Evolutionary conservation across 2,888 invertebrate genomes (phyloP).

Genomic region (Parnassius glacialis): DNA sequence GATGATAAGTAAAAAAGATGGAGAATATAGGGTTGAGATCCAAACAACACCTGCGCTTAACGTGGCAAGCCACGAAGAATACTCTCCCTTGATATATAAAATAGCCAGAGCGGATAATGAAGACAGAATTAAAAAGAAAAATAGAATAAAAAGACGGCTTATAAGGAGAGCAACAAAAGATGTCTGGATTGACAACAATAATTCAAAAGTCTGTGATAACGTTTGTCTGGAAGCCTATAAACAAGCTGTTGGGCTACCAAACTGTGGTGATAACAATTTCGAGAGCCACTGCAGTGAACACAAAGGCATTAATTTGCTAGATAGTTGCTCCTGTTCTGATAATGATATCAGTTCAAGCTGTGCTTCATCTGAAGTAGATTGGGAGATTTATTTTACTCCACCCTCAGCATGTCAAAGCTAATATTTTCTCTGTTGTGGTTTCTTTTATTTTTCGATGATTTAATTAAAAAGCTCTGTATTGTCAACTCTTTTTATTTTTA

Average conservation of each 20-base stretch:
- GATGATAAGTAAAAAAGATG: slow-evolving; percentile 54
- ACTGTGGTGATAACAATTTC: slow-evolving; percentile 40
- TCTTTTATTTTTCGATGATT: neutral
- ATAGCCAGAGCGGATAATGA: slow-evolving; percentile 52
- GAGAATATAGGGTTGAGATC: slow-evolving; percentile 63
- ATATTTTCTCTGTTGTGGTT: neutral
- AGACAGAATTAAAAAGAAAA: slow-evolving; percentile 44
- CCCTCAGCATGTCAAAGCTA: slow-evolving; percentile 33
- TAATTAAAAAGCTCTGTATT: slow-evolving; percentile 18
- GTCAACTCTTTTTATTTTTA: slow-evolving; percentile 48
- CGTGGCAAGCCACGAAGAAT: slow-evolving; percentile 36
- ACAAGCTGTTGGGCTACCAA: slow-evolving; percentile 46
- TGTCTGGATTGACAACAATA: slow-evolving; percentile 49
- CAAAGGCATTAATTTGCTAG: slow-evolving; percentile 31
- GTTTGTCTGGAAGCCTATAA: slow-evolving; percentile 54
- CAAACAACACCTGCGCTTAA: slow-evolving; percentile 41
- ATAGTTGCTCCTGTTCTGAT: slow-evolving; percentile 47
- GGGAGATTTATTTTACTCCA: slow-evolving; percentile 69
- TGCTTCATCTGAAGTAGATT: slow-evolving; percentile 61
- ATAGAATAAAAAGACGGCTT: slow-evolving; percentile 41
- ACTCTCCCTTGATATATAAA: slow-evolving; percentile 55
- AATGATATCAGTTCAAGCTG: slow-evolving; percentile 47
- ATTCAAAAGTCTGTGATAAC: slow-evolving; percentile 54
- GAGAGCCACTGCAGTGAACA: slow-evolving; percentile 34
- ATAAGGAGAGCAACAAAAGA: slow-evolving; percentile 44